phyloP scores from a whole-genome alignment of 1,140 invertebrate genomes.

The Notospermus geniculatus region DNA sequence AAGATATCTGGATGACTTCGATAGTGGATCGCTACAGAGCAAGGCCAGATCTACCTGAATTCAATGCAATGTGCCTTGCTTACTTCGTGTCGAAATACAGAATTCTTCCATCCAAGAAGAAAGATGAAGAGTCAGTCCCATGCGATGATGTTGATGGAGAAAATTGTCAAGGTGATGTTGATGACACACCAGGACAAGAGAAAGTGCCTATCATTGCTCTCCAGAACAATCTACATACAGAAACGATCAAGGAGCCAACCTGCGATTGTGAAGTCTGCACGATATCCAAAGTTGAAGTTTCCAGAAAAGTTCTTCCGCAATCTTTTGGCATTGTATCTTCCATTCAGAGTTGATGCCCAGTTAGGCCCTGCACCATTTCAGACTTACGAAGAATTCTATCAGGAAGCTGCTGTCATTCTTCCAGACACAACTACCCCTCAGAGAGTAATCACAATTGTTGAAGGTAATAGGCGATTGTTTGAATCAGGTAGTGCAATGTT shows the following conservation, averaged over 20 bases:
- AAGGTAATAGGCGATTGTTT: neutral
- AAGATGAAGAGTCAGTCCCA: no score
- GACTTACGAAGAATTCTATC: slow-evolving; percentile 17
- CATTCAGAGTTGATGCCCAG: slow-evolving; percentile 14
- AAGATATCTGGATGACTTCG: slow-evolving; percentile 18
- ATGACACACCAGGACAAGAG: no score
- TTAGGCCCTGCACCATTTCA: slow-evolving; percentile 19
- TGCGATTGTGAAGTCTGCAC: slow-evolving; percentile 15
- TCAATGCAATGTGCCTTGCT: slow-evolving; percentile 22
- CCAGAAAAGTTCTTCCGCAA: slow-evolving; percentile 15
- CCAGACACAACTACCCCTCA: neutral
- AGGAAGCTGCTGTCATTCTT: slow-evolving; percentile 11
- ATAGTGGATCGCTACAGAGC: slow-evolving; percentile 16
- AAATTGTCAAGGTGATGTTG: neutral
- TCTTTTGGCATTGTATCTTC: slow-evolving; percentile 14
- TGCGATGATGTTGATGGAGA: slow-evolving; percentile 8
- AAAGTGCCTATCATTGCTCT: neutral
- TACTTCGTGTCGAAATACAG: slow-evolving; percentile 20
- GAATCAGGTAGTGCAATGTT: neutral
- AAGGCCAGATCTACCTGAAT: slow-evolving; percentile 8
- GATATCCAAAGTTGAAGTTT: slow-evolving; percentile 10
- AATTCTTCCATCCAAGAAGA: slow-evolving; percentile 8
- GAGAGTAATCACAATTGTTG: neutral
- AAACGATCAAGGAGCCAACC: slow-evolving; percentile 15
- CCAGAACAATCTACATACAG: slow-evolving; percentile 17